Conservation (phyloP, 2,888 invertebrate species). For the Oscheius myriophilus region DNA sequence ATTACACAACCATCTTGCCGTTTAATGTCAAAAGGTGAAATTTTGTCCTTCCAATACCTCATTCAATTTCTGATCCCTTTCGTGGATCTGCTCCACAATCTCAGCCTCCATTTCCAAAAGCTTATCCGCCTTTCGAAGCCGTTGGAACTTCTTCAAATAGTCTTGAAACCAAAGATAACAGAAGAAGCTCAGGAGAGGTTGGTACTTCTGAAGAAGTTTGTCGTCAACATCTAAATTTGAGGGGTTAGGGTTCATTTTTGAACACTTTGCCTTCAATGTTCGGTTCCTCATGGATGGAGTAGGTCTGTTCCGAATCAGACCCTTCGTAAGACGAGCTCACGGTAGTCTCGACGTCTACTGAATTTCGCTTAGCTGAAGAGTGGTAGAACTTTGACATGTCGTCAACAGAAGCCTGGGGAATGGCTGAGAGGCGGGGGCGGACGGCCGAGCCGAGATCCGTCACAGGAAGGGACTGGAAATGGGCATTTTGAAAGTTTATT, state of each 20-base stretch:
- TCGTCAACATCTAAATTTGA: conserved; percentile 41
- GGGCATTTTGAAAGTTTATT: background rate
- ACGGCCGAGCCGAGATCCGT: conserved; percentile 2
- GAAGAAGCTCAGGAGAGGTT: conserved; percentile 57
- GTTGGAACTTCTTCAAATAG: conserved; percentile 48
- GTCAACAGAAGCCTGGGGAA: conserved; percentile 2
- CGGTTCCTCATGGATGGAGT: conserved; percentile 34
- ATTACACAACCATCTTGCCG: too few species aligned
- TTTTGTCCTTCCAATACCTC: conserved; percentile 36
- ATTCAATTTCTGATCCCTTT: conserved; percentile 53
- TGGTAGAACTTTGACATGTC: conserved; percentile 15
- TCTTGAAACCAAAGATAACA: conserved; percentile 58
- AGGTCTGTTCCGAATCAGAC: conserved; percentile 14
- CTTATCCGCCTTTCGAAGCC: conserved; percentile 59
- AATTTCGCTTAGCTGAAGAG: conserved; percentile 1
- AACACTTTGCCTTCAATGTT: conserved; percentile 35
- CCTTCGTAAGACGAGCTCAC: conserved; percentile 13
- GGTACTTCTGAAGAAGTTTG: conserved; percentile 49
- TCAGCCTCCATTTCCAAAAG: conserved; percentile 59
- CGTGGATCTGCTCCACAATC: conserved; percentile 58
- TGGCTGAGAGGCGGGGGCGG: background rate
- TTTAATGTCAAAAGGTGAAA: too few species aligned
- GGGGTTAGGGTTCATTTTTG: conserved; percentile 32
- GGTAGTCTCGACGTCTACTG: conserved; percentile 36
- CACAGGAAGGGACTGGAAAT: conserved; percentile 11